Base-by-base conservation (phyloP, 1,140 invertebrate species). In the Platorchestia sp. region DNA sequence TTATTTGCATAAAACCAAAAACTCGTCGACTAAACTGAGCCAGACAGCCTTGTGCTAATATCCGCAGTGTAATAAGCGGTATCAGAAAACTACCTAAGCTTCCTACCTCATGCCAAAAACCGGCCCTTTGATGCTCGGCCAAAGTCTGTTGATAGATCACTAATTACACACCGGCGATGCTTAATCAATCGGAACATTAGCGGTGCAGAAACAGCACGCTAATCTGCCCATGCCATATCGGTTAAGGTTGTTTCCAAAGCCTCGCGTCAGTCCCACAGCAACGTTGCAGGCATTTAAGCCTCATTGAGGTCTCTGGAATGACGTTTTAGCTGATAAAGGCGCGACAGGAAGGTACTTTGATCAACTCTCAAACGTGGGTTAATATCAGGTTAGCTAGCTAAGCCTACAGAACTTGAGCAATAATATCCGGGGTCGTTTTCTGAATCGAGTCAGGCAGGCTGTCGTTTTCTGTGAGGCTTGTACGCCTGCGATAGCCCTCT, bases 91-190 rank as follows among this genome's bases (percentile, higher is more conserved):
- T 75, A 75, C 59, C 59, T 36, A 75, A 75, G 59, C 59, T 75
- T 36, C 59, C 10, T 22, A 75, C 27, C 59, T 75, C 14, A 75
- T 75, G 59, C 59, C 59, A 75, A 75, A 75, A 75, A 75, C 10
- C 59, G 59, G 14, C 14, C 59, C 59, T 75, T 75, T 75, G 59
- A 75, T 75, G 59, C 59, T 14, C 14, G 59, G 59, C 59, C 27
- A 75, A 75, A 75, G 59, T 75, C 59, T 75, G 59, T 75, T 75
- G 59, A 75, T 75, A 75, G 59, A 75, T 75, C 59, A 75, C 59
- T 75, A 75, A 75, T 75, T 75, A 75, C 59, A 75, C 59, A 27
- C 27, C 36, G 59, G 36, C 59, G 59, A 75, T 10, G 59, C 59
- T 10, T 75, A 75, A 36, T 75, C 59, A 75, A 75, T 75, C 27